Evolutionary conservation across 1,140 invertebrate species (phyloP), one percentile per base, ranked within the genome.

Genomic region (Pseudomyrmex sp.): DNA sequence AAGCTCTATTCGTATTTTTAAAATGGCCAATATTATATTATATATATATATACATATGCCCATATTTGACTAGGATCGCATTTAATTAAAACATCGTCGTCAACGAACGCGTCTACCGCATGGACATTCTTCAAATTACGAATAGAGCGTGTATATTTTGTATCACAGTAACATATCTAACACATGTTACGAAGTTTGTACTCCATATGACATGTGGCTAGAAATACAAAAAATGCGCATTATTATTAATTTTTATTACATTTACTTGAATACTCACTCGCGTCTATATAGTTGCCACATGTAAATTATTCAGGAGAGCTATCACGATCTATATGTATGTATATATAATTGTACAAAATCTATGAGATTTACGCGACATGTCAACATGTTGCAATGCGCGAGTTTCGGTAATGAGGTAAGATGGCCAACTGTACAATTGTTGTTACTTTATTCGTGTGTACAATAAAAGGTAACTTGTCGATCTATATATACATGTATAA

Each of bases 81-180:
- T 74, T 52, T 13, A 52, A 13, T 35, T 52, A 52, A 48, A 12
- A 77, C 56, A 1, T 10, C 18, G 50, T 56, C 12, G 9, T 20
- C 26, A n/a, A n/a, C 23, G 9, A 77, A n/a, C 12, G 18, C 18
- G 26, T 23, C 9, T 13, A 61, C 3, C 10, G 50, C 13, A 52
- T 52, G 13, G 9, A 52, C 13, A 52, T 59, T 80, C 44, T 70
- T 80, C 10, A 70, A 35, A 70, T 13, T 35, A 48, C 65, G 44
- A 61, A 23, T 50, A 10, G 44, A 10, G 44, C 20, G 18, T 69
- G 56, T 58, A 7, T 35, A 35, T 35, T 35, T 54, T 74, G 66
- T 85, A 87, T 87, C 75, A 87, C 87, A 88, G 83, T 62, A 76
- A 82, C 70, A 73, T 61, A 84, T 73, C 82, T 85, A 85, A 75